A percentile compares a stretch with the other conserved stretches of the same genome.
These are phyloP conservation scores for Lycaon pictus DNA, from an alignment of 2,113 vertebrate species.

Conservation along the genomic window DNA sequence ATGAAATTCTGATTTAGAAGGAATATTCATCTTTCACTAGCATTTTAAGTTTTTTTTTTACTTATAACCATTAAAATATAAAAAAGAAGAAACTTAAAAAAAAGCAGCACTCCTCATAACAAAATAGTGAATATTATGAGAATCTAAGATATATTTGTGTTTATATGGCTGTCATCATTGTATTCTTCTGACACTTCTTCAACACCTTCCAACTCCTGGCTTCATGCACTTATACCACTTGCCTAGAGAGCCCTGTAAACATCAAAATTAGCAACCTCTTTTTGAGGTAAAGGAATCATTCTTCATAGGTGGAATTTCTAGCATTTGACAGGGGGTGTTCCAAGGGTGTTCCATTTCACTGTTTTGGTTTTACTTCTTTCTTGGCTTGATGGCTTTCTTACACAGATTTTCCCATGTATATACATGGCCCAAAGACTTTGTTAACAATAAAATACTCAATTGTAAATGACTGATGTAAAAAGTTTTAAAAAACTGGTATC, in stretches of 20 bases:
- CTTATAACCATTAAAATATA: not conserved
- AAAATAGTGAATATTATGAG: constrained; percentile 19
- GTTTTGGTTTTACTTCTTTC: constrained; percentile 44
- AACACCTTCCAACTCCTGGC: not conserved
- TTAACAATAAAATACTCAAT: constrained; percentile 58
- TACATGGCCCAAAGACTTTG: not conserved
- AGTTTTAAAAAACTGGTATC: not conserved
- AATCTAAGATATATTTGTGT: constrained; percentile 15
- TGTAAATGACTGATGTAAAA: not conserved
- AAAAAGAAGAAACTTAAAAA: constrained; percentile 31
- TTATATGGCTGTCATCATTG: not conserved
- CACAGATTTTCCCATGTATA: not conserved
- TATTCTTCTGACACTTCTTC: not conserved
- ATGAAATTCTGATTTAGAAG: constrained; percentile 41
- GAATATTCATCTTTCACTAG: constrained; percentile 6
- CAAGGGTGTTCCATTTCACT: not conserved
- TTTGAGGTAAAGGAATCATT: constrained; percentile 24
- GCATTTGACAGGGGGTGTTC: not conserved
- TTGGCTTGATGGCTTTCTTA: not conserved
- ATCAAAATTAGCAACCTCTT: not conserved
- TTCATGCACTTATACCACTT: not conserved
- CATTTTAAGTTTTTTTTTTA: constrained; percentile 42
- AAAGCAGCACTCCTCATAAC: not conserved
- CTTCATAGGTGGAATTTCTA: not conserved
- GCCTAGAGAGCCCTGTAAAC: not conserved